Evolutionary conservation across 2,888 invertebrate genomes (phyloP), one percentile per base, ranked within the genome.

Genomic region (Microctonus hyperodae): DNA sequence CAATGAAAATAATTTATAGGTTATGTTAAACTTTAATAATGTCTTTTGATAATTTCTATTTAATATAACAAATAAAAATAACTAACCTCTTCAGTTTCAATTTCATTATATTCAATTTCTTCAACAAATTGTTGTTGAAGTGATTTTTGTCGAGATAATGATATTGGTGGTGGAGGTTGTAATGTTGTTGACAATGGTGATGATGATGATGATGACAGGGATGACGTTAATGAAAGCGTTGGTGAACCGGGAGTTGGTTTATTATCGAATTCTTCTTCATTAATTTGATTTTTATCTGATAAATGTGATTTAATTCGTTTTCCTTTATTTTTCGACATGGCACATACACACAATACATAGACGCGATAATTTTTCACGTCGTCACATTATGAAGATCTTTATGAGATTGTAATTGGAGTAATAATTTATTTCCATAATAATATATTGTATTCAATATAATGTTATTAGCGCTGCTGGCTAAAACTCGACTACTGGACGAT

Each of bases 31-130:
- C 22, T 37, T 10, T 35, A 13, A 37, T 48, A 22, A 50, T 37
- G 13, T 22, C n/a, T 56, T 10, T 44, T 23, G 22, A 40, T 37
- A 11, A 58, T n/a, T n/a, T n/a, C n/a, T n/a, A n/a, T n/a, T n/a
- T 16, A 50, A n/a, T 64, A 37, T 59, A 28, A 69, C 9, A 16
- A 44, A 16, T 22, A 37, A 64, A 31, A 37, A 72, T 79, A 37
- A 85, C 83, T 85, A 87, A 91, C 92, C 89, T 90, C 88, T 85
- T 91, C 86, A 79, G 89, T 88, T 81, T 89, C 87, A 82, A 93
- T 92, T 86, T 92, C 92, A 86, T 87, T 87, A 84, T 90, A 90
- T 85, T 92, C 88, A 83, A 93, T 92, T 87, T 92, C 91, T 85
- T 91, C 90, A 79, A 92, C 91, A 86, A 91, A 91, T 79, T 86